phyloP scores from a whole-genome alignment of 2,113 vertebrate genomes.

The Polypterus senegalus region DNA sequence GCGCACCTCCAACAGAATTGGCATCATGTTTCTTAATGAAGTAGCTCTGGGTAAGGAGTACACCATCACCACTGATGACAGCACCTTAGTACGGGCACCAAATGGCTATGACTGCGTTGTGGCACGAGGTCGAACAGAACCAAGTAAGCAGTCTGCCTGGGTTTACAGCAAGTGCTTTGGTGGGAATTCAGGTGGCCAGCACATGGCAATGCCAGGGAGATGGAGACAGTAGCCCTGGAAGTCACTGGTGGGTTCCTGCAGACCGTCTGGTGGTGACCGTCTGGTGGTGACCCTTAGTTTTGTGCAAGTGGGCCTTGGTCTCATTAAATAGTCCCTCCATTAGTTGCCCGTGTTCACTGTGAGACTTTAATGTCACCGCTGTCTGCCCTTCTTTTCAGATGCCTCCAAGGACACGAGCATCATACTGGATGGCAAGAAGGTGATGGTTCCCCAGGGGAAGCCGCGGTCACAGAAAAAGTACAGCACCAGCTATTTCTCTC shows the following conservation, averaged over 20 bases:
- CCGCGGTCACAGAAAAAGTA: slow-evolving; percentile 42
- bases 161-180: too few species aligned
- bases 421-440: slow-evolving; percentile 57
- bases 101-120: slow-evolving; percentile 61
- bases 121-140: slow-evolving; percentile 63
- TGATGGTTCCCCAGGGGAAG: slow-evolving; percentile 66
- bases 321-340: too few species aligned
- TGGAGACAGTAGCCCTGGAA: too few species aligned
- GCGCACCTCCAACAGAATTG: slow-evolving; percentile 32
- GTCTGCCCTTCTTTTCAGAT: slow-evolving; percentile 40
- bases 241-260: too few species aligned
- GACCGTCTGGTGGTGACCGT: too few species aligned
- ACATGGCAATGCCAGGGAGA: too few species aligned
- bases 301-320: too few species aligned
- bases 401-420: slow-evolving; percentile 50
- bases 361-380: too few species aligned
- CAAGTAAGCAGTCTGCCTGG: slow-evolving; percentile 43
- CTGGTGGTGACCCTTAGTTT: too few species aligned
- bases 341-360: too few species aligned
- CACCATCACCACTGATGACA: slow-evolving; percentile 43
- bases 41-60: slow-evolving; percentile 71
- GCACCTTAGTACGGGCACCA: slow-evolving; percentile 41
- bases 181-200: too few species aligned
- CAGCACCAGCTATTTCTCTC: slow-evolving; percentile 47
- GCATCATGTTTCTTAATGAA: slow-evolving; percentile 83